Percentiles rank a stretch among this genome's conserved stretches.
These are phyloP conservation scores for Parazoanthus atlanticus DNA, from an alignment of 92 coral and sea anemone species.

Conservation along the genomic window DNA sequence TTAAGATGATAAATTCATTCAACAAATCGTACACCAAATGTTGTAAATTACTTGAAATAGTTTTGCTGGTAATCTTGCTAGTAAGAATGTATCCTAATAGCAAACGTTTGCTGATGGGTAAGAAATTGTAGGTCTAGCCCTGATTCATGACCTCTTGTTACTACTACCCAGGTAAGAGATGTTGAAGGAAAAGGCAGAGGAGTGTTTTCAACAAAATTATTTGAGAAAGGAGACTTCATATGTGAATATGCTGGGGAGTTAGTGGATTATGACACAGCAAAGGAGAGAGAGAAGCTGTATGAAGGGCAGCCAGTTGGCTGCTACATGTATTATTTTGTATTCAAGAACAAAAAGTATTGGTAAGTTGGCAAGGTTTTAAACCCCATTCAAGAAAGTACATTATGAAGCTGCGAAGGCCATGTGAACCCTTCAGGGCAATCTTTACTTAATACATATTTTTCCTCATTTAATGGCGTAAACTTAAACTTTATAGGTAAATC, in stretches of 20 bases:
- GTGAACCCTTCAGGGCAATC: not conserved
- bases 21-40: too few species aligned
- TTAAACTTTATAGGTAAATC: too few species aligned
- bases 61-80: too few species aligned
- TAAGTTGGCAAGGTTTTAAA: constrained; percentile 40
- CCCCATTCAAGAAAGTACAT: not conserved
- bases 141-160: not conserved
- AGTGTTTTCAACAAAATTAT: constrained; percentile 70
- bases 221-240: constrained; percentile 81
- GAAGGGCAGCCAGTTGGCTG: constrained; percentile 86
- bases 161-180: constrained; percentile 60
- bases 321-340: constrained; percentile 92
- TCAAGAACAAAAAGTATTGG: constrained; percentile 92
- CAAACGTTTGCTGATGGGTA: too few species aligned
- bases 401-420: not conserved
- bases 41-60: too few species aligned
- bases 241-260: constrained; percentile 98
- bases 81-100: too few species aligned
- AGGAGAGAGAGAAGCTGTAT: constrained; percentile 81
- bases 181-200: constrained; percentile 99
- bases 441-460: too few species aligned
- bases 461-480: too few species aligned
- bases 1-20: too few species aligned
- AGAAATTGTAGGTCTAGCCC: too few species aligned
- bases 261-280: constrained; percentile 75